Percentiles rank a stretch among this genome's conserved stretches.
These are phyloP conservation scores for Apotomis turbidana DNA, from an alignment of 2,888 invertebrate genomes.

Conservation along the genomic window DNA sequence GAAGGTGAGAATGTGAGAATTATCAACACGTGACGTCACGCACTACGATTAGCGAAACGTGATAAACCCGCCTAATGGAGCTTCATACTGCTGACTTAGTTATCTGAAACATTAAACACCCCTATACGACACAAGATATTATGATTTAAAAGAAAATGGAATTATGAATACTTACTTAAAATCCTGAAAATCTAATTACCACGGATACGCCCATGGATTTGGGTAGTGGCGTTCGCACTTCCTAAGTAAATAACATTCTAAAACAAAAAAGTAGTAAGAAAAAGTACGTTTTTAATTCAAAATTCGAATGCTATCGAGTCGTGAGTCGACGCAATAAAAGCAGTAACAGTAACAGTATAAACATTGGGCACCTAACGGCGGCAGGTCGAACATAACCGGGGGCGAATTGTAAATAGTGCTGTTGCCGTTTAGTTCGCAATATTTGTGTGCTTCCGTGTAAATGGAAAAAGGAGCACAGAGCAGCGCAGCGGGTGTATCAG, in stretches of 20 bases:
- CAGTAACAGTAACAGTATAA: conserved; percentile 67
- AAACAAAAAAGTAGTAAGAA: no score
- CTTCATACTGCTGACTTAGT: conserved; percentile 2
- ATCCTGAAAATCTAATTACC: no score
- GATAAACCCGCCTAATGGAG: conserved; percentile 49
- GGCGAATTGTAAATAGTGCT: conserved; percentile 79
- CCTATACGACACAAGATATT: no score
- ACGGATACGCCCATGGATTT: no score
- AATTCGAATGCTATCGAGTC: conserved; percentile 47
- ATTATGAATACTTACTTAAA: no score
- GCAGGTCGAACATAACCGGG: conserved; percentile 54
- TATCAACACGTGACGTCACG: conserved; percentile 63
- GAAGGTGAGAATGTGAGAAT: conserved; percentile 68
- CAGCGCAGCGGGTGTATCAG: conserved; percentile 46
- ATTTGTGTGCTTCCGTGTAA: conserved; percentile 80
- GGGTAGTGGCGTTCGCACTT: no score
- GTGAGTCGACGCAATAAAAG: conserved; percentile 46
- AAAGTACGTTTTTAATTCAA: conserved; percentile 34
- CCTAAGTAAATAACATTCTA: no score
- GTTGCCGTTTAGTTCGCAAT: conserved; percentile 81
- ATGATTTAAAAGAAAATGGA: no score
- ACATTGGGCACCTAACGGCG: conserved; percentile 74
- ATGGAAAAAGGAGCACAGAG: conserved; percentile 76
- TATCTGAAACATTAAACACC: not conserved
- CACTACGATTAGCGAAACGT: conserved; percentile 62